Evolutionary conservation across 2,888 invertebrate genomes (phyloP).

Genomic region (Gibbula magus): DNA sequence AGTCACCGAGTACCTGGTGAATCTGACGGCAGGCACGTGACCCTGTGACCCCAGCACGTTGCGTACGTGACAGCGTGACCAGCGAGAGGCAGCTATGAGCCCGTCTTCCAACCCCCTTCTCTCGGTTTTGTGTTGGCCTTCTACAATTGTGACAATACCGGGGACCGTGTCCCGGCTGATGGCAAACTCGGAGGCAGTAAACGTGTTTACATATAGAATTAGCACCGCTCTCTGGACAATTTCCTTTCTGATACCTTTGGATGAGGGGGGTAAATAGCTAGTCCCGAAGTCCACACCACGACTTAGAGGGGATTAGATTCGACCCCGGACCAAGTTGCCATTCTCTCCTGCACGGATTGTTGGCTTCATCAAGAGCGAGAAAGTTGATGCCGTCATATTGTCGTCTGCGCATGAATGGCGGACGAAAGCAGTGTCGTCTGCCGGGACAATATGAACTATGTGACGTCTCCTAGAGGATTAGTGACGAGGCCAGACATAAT

Average conservation of each 20-base stretch:
- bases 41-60: slow-evolving; percentile 1
- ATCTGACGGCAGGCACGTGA: slow-evolving; percentile 1
- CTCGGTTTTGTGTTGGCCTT: neutral
- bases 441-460: slow-evolving; percentile 16
- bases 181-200: slow-evolving; percentile 7
- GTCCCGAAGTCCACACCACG: slow-evolving; percentile 13
- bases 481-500: neutral
- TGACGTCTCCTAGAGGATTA: slow-evolving; percentile 14
- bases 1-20: slow-evolving; percentile 6
- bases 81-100: neutral
- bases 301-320: slow-evolving; percentile 4
- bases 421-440: slow-evolving; percentile 20
- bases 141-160: slow-evolving; percentile 13
- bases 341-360: slow-evolving; percentile 15
- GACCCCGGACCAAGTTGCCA: neutral
- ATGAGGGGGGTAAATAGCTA: slow-evolving; percentile 17
- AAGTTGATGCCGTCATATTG: slow-evolving; percentile 24
- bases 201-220: slow-evolving; percentile 17
- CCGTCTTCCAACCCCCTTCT: slow-evolving; percentile 6
- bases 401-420: slow-evolving; percentile 13
- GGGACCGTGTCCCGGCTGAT: neutral
- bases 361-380: neutral
- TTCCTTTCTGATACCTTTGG: slow-evolving; percentile 15
- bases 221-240: slow-evolving; percentile 18
- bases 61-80: neutral